Percentiles rank a stretch among this genome's conserved stretches.
phyloP scores from a whole-genome alignment of 2,113 vertebrate genomes.

The Columbina picui region DNA sequence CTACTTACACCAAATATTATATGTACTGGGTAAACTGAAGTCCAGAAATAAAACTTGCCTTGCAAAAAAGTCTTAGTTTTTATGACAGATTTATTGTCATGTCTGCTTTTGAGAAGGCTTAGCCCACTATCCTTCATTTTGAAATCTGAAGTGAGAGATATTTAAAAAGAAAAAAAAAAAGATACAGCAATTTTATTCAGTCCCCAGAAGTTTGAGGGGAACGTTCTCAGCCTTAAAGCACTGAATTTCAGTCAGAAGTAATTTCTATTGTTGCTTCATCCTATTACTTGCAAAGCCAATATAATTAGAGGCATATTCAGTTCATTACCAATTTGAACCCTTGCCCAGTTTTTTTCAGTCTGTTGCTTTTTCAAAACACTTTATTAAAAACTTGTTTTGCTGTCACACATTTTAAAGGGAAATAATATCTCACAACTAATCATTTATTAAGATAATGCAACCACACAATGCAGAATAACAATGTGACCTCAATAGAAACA shows the following conservation, averaged over 20 bases:
- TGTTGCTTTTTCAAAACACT: conserved; percentile 75
- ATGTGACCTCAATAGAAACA: conserved; percentile 18
- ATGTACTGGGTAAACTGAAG: neutral
- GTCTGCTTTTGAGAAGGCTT: conserved; percentile 48
- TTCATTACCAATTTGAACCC: conserved; percentile 76
- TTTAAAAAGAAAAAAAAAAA: conserved; percentile 69
- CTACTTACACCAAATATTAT: neutral
- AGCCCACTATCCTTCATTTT: conserved; percentile 16
- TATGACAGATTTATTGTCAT: conserved; percentile 37
- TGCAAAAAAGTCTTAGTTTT: conserved; percentile 13
- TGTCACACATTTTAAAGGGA: conserved; percentile 71
- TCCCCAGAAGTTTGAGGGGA: conserved; percentile 52
- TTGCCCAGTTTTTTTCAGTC: conserved; percentile 62
- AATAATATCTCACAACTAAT: conserved; percentile 68
- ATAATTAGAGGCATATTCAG: conserved; percentile 79
- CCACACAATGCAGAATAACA: conserved; percentile 32
- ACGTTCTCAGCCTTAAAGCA: conserved; percentile 65
- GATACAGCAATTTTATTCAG: conserved; percentile 57
- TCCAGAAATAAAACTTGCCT: conserved; percentile 13
- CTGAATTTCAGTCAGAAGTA: conserved; percentile 73
- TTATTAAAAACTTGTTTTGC: conserved; percentile 77
- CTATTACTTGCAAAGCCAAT: conserved; percentile 78
- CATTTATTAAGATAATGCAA: conserved; percentile 68
- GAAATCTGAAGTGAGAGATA: conserved; percentile 58
- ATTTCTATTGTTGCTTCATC: conserved; percentile 69